Conservation (phyloP, 2,113 vertebrate genomes). For the Dryoscopus gambensis region DNA sequence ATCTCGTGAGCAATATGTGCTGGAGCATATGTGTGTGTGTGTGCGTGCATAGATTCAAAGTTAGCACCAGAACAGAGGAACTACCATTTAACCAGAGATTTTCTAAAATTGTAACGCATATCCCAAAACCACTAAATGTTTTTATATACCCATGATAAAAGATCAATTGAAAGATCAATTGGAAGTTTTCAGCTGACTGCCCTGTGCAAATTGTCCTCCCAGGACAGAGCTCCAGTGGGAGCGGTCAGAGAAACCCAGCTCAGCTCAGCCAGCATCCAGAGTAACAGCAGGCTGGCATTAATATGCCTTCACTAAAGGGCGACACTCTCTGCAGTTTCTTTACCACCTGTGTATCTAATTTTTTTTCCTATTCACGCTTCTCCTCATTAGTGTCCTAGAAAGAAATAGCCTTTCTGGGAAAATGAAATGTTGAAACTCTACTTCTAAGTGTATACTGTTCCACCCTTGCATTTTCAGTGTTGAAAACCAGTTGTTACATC, state of each 20-base stretch:
- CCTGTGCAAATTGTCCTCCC: background rate
- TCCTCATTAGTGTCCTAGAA: conserved; percentile 41
- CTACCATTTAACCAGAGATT: background rate
- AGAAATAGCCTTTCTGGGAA: conserved; percentile 10
- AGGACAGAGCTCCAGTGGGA: background rate
- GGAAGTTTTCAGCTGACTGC: background rate
- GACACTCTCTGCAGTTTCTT: background rate
- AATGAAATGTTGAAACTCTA: conserved; percentile 19
- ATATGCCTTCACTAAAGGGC: background rate
- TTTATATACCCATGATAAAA: background rate
- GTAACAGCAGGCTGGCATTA: background rate
- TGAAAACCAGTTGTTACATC: conserved; percentile 51
- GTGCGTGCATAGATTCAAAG: background rate
- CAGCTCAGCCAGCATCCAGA: background rate
- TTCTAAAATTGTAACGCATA: background rate
- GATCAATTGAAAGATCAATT: background rate
- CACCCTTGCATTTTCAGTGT: conserved; percentile 50
- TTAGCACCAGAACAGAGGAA: background rate
- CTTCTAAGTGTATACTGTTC: background rate
- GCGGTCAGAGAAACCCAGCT: background rate
- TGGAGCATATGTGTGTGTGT: background rate
- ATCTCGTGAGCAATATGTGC: background rate
- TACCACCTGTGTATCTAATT: background rate
- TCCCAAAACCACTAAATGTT: background rate
- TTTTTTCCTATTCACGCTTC: background rate